Base-by-base conservation (phyloP, 2,113 vertebrate genomes). In the Porphyrio hochstetteri region DNA sequence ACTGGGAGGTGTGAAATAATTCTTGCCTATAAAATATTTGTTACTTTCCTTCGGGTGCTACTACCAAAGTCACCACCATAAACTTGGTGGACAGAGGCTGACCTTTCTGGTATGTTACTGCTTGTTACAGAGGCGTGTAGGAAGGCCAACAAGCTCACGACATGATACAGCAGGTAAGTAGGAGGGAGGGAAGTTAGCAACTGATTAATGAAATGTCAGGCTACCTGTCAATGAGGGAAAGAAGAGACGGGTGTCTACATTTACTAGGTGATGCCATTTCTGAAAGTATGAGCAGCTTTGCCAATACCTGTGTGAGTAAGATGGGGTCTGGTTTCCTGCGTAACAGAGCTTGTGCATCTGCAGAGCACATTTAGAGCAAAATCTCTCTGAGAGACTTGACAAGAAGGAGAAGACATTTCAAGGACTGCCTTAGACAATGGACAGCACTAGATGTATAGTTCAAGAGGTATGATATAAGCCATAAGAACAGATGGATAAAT, bases 401-500 rank as follows among this genome's bases (percentile, higher is more conserved):
- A 81, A 88, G 42, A 44, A 35, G 16, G 27, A 64, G 44, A 69
- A 85, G 63, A n/a, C 12, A 25, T 88, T 94, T 94, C 80, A 79
- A 91, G 74, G 50, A 74, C 61, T 89, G 7, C 11, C 28, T 77
- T 90, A 79, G 76, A 77, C 67, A 80, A 65, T 9, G 5, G 57
- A 79, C 53, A 81, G 33, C 38, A 31, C 10, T 75, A 65, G n/a
- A 75, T 11, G 23, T 29, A 28, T 61, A 42, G n/a, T 88, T 80
- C 6, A 14, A 80, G 57, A 72, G 57, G 46, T 69, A 82, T 3
- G n/a, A 72, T 13, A 38, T 61, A 89, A 93, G 23, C 21, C 61
- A 74, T 72, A 86, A 88, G 92, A 87, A 36, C 16, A 81, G 63
- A 84, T 46, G 20, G 50, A 86, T 92, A 95, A 84, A 89, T 90